Conservation (phyloP, 2,888 invertebrate species). For the Ophion obscuratus region DNA sequence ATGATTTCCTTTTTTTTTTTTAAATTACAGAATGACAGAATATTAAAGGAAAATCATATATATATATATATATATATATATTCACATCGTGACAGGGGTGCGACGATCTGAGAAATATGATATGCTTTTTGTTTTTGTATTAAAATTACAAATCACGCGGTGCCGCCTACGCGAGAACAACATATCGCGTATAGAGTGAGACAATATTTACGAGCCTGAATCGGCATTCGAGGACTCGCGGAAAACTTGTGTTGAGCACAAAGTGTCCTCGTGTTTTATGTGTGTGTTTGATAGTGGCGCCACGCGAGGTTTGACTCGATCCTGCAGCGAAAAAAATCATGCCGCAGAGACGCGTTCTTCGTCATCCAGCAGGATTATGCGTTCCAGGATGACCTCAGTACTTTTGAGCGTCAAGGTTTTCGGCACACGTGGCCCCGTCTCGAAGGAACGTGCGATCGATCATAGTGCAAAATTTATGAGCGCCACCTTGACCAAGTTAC, state of each 20-base stretch:
- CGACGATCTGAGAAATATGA: slow-evolving; percentile 18
- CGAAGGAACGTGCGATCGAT: slow-evolving; percentile 37
- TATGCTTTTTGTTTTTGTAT: slow-evolving; percentile 13
- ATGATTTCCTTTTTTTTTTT: too few species aligned
- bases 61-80: not conserved
- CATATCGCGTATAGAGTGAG: slow-evolving; percentile 8
- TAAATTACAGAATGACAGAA: too few species aligned
- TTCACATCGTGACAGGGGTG: not conserved
- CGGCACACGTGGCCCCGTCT: not conserved
- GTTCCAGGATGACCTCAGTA: slow-evolving; percentile 33
- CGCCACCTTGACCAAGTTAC: slow-evolving; percentile 55
- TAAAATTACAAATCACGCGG: slow-evolving; percentile 49
- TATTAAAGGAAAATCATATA: too few species aligned
- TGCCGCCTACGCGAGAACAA: slow-evolving; percentile 51
- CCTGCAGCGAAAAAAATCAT: slow-evolving; percentile 55
- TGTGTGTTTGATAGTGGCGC: slow-evolving; percentile 8
- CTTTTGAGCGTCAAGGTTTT: slow-evolving; percentile 23
- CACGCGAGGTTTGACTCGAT: slow-evolving; percentile 34
- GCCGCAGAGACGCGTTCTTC: slow-evolving; percentile 44
- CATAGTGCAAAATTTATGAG: slow-evolving; percentile 18
- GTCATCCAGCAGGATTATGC: slow-evolving; percentile 2
- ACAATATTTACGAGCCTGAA: slow-evolving; percentile 57
- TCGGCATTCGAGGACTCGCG: slow-evolving; percentile 23
- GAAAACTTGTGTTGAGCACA: slow-evolving; percentile 22
- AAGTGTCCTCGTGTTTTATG: slow-evolving; percentile 2